Base-by-base conservation (phyloP, 2,113 vertebrate species). In the Esox niger region DNA sequence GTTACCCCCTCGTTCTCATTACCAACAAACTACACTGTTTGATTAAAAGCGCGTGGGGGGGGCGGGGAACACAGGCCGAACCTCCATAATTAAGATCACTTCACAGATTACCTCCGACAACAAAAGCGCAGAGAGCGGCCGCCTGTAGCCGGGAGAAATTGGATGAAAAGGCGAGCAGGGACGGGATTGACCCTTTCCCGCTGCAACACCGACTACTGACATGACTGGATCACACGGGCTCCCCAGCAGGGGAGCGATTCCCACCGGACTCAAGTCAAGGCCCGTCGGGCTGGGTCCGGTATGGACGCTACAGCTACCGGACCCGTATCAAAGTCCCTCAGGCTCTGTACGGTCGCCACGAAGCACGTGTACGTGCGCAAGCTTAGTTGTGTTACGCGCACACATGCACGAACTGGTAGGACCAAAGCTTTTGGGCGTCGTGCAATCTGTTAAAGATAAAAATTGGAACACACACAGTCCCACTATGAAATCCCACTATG, bases 11-110 rank as follows among this genome's bases (percentile, higher is more conserved):
- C 81, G 59, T 84, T 87, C 87, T 89, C 89, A 90, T 90, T 89
- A 90, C 84, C 38, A 58, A 58, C 74, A 62, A 71, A 76, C 74
- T 76, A 76, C 59, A 68, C 58, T 2, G 68, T 76, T 76, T 76
- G 74, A 76, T 67, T 67, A 71, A 71, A 73, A 70, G 71, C 75
- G 75, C 64, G 52, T 59, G 43, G 52, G 67, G 13, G 25, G 31
- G 27, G 29, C 35, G 26, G 35, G n/a, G 65, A 64, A 82, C 83
- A 81, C 79, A 87, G 86, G 83, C 82, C 81, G 82, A 86, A 89
- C 85, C 89, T 88, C 84, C 89, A 90, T 91, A 91, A 93, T 93
- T 91, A 92, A 92, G 91, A 92, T 92, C 90, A 87, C 84, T 91
- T 90, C 87, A 81, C 84, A 93, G 91, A 93, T 93, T 92, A 91